These are phyloP conservation scores for Emesis russula DNA, from an alignment of 2,888 invertebrate genomes.

Conservation along the genomic window DNA sequence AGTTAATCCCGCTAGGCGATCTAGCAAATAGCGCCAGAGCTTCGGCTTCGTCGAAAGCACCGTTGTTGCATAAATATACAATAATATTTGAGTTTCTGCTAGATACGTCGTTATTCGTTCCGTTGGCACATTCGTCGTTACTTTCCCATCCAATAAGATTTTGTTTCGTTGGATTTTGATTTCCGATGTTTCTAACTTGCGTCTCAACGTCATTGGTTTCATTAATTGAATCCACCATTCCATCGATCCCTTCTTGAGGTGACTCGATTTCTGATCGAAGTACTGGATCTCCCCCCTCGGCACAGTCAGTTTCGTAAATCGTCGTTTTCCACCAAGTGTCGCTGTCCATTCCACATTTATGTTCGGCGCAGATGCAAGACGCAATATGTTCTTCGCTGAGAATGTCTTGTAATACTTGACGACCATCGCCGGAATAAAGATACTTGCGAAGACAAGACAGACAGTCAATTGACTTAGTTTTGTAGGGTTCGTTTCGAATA, in stretches of 20 bases:
- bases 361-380: slow-evolving; percentile 45
- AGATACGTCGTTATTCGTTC: neutral
- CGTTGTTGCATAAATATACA: neutral
- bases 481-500: slow-evolving; percentile 10
- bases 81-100: slow-evolving; percentile 11
- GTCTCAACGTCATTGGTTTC: slow-evolving; percentile 27
- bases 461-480: slow-evolving; percentile 50
- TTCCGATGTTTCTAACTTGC: neutral
- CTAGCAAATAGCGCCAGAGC: neutral
- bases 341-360: slow-evolving; percentile 49
- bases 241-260: neutral
- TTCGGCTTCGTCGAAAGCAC: slow-evolving; percentile 9
- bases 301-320: slow-evolving; percentile 3
- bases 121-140: neutral
- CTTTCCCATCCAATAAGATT: slow-evolving; percentile 16
- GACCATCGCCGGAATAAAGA: slow-evolving; percentile 86
- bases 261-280: slow-evolving; percentile 29
- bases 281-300: slow-evolving; percentile 44
- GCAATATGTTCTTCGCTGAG: slow-evolving; percentile 51
- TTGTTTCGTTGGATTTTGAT: slow-evolving; percentile 19
- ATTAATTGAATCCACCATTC: neutral
- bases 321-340: slow-evolving; percentile 6
- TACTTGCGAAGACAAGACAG: slow-evolving; percentile 83
- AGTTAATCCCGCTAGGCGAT: neutral
- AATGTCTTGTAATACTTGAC: slow-evolving; percentile 74